Conservation (phyloP, 2,113 vertebrate species). For the Gallinago paraguaiae region DNA sequence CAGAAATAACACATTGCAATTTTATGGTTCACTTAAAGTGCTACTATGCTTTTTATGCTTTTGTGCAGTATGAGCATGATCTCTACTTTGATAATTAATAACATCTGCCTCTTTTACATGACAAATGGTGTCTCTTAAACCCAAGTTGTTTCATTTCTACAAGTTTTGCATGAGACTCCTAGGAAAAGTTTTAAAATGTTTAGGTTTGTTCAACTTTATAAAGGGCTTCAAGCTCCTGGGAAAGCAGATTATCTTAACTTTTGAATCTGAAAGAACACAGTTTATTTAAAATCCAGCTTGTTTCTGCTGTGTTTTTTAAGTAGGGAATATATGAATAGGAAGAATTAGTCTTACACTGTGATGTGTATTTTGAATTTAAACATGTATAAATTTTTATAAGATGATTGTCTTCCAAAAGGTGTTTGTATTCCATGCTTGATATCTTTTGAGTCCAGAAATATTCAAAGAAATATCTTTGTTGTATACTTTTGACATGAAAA, state of each 20-base stretch:
- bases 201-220: not conserved
- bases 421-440: not conserved
- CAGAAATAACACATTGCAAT: constrained; percentile 28
- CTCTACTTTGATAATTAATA: constrained; percentile 23
- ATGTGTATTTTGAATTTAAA: not conserved
- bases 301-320: not conserved
- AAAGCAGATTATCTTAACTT: not conserved
- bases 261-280: not conserved
- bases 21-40: constrained; percentile 11
- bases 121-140: not conserved
- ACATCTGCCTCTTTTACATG: not conserved
- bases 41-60: not conserved
- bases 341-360: not conserved
- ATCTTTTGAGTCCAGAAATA: not conserved
- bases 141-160: not conserved
- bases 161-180: not conserved
- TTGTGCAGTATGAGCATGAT: not conserved
- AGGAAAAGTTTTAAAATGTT: not conserved
- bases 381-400: not conserved
- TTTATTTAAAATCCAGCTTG: not conserved
- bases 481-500: not conserved
- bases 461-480: not conserved
- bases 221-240: not conserved
- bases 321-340: not conserved
- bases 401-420: not conserved